Evolutionary conservation across 1,140 invertebrate species (phyloP), one percentile per base, ranked within the genome.

Genomic region (Zaprionus inermis): DNA sequence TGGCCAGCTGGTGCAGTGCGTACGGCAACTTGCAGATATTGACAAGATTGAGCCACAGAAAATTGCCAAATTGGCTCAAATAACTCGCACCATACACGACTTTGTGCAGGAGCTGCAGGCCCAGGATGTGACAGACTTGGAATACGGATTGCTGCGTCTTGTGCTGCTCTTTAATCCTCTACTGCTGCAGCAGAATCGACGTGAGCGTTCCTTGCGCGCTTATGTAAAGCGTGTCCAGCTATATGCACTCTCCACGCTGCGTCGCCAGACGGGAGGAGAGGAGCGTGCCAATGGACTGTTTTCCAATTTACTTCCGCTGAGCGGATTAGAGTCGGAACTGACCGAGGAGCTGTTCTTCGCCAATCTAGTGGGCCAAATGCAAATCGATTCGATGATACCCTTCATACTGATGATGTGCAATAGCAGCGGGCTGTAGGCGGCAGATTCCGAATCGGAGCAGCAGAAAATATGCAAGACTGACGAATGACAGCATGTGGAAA

Each of bases 311-410:
- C 94, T 97, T 12, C 95, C 96, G 32, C 92, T 98, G 18, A 94
- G 96, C 71, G 95, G 96, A 41, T 94, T 98, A 66, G 95, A 96
- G 70, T 95, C 97, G 11, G 93, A 94, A 57, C 94, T 97, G 10
- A 94, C 98, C 91, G 97, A 98, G 92, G 97, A 98, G 92, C 93
- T 98, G 54, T 98, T 98, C 91, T 98, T 98, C 92, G 95, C 97
- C 46, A 97, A 97, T 55, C 93, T 98, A 20, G 96, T 98, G 66
- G 97, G 97, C n/a, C 96, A 96, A 91, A 96, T 98, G 76, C 97
- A 97, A 93, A 97, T 98, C 76, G 97, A 98, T 91, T 97, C 95
- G 92, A 96, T 98, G 81, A 97, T 98, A 92, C 97, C 97, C 71
- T 98, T 97, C 91, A 98, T 98, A 84, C 94, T 98, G 65, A 95